A percentile compares a stretch with the other conserved stretches of the same genome.
phyloP scores from a whole-genome alignment of 1,140 invertebrate species.

The Ostrea denselamellosa region DNA sequence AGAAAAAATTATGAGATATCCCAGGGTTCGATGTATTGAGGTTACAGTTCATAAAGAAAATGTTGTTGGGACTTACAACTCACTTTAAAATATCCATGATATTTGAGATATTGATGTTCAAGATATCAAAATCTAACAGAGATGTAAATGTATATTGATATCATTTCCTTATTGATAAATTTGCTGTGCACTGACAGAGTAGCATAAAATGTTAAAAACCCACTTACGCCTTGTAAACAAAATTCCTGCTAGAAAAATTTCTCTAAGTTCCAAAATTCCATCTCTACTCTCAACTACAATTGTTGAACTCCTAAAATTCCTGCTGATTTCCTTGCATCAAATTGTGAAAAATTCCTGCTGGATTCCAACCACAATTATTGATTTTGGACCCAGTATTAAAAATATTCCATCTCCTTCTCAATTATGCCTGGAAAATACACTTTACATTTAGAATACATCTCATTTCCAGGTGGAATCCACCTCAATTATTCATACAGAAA shows the following conservation, averaged over 20 bases:
- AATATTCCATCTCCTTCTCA: slow-evolving; percentile 10
- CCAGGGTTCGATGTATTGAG: too few relatives aligned
- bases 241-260: slow-evolving; percentile 25
- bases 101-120: too few relatives aligned
- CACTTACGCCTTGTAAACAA: not conserved
- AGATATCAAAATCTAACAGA: too few relatives aligned
- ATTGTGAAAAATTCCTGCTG: not conserved
- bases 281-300: not conserved
- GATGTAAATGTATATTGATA: not conserved
- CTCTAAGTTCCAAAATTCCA: slow-evolving; percentile 21
- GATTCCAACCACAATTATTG: not conserved
- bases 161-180: not conserved
- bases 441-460: slow-evolving; percentile 24
- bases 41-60: too few relatives aligned
- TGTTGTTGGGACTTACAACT: too few relatives aligned
- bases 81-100: too few relatives aligned
- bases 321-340: slow-evolving; percentile 3
- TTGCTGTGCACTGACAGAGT: not conserved
- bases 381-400: not conserved
- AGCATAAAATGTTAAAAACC: not conserved
- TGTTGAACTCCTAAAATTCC: not conserved
- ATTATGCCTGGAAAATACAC: slow-evolving; percentile 19
- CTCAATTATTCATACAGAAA: slow-evolving; percentile 19
- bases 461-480: not conserved
- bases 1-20: too few relatives aligned